Evolutionary conservation across 2,113 vertebrate genomes (phyloP), one percentile per base, ranked within the genome.

Genomic region (Embiotoca jacksoni): DNA sequence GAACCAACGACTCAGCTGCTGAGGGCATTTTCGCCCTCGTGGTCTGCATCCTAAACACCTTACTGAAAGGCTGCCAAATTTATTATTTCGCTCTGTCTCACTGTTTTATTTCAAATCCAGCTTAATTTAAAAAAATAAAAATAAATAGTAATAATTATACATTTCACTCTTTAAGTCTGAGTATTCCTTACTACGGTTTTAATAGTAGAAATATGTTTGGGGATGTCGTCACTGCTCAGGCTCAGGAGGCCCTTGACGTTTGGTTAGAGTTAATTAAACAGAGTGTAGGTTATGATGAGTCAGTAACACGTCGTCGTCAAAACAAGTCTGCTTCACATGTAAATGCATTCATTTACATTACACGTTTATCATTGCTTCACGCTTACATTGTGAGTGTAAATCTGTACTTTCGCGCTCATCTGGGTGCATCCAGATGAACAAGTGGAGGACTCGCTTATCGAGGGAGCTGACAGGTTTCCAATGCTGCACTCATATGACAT

Each of bases 341-440:
- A 23, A 23, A 23, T 23, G 23, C 23, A 23, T 6, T 39, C 8
- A 33, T 68, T 64, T 35, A 49, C 58, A 68, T 69, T 64, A 44
- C 10, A 49, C 56, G 64, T 47, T 8, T 6, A 62, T 41, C 33
- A 39, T 50, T 8, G 60, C 31, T 67, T 59, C 41, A 44, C 41
- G 13, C 41, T 3, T 71, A 61, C 66, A 78, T 68, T 52, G 37
- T 6, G 30, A 72, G 77, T 82, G 72, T 82, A 82, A 57, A 73
- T 14, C 50, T 75, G 70, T 44, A 44, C 10, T 11, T 44, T 44
- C 10, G 0, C 41, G 1, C 41, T 44, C 10, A 44, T 44, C 41
- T 44, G 41, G 68, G 41, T 82, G 58, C 53, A 68, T 44, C 37
- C 35, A 52, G 56, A 54, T 67, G 50, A 67, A 67, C 50, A 67